Percentiles rank a stretch among this genome's conserved stretches.
These are phyloP conservation scores for Heteromurus nitidus DNA, from an alignment of 2,888 invertebrate genomes.

Conservation along the genomic window DNA sequence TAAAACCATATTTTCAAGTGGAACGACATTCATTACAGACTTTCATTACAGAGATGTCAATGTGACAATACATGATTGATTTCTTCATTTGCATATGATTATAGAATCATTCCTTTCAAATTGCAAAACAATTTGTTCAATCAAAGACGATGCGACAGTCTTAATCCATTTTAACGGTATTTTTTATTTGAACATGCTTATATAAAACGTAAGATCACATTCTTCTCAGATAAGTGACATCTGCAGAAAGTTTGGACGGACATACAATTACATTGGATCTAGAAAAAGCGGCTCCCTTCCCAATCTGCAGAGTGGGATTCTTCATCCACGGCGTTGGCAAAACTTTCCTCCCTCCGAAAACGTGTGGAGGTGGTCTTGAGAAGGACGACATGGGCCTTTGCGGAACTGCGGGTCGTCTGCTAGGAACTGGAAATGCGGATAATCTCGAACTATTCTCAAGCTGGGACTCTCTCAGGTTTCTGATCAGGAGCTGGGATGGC, in stretches of 20 bases:
- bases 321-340: constrained; percentile 58
- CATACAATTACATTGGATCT: constrained; percentile 63
- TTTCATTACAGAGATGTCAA: no score
- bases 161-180: no score
- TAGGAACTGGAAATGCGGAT: constrained; percentile 46
- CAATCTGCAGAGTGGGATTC: constrained; percentile 54
- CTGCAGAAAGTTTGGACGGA: constrained; percentile 69
- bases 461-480: constrained; percentile 14
- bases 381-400: constrained; percentile 47
- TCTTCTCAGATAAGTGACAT: constrained; percentile 69
- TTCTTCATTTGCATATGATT: no score
- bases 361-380: constrained; percentile 47
- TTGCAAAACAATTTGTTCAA: no score
- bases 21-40: no score
- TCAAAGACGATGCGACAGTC: no score
- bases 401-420: constrained; percentile 27
- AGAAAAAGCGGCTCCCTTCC: constrained; percentile 58
- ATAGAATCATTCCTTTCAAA: no score
- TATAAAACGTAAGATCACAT: no score
- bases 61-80: no score
- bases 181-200: no score
- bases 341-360: constrained; percentile 56
- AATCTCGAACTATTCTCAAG: constrained; percentile 27
- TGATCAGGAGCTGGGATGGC: neutral
- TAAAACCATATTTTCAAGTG: no score